Conservation (phyloP, 2,888 invertebrate genomes). For the Marronus borbonicus region DNA sequence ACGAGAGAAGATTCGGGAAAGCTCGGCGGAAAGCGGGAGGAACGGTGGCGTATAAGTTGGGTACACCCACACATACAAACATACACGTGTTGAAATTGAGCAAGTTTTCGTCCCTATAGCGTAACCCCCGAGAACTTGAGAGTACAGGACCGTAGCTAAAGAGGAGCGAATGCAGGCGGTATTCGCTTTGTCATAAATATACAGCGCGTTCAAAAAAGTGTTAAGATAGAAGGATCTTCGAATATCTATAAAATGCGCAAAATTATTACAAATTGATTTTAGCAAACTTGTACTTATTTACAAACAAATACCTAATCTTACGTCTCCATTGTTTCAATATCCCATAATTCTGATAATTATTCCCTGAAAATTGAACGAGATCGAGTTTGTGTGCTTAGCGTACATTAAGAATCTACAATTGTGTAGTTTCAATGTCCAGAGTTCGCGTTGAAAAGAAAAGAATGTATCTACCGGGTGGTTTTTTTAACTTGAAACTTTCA, state of each 20-base stretch:
- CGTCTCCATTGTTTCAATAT: too few relatives aligned
- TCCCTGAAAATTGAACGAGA: too few relatives aligned
- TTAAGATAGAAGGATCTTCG: neutral
- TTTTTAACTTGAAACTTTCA: too few relatives aligned
- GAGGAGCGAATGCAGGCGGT: neutral
- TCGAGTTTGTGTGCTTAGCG: too few relatives aligned
- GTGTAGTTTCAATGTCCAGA: neutral
- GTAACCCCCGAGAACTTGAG: neutral
- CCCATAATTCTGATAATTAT: too few relatives aligned
- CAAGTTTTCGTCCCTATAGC: conserved; percentile 9
- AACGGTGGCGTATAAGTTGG: neutral
- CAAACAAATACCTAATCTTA: too few relatives aligned
- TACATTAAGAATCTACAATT: too few relatives aligned
- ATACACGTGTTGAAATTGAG: conserved; percentile 12
- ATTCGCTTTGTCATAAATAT: neutral
- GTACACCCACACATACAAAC: too few relatives aligned
- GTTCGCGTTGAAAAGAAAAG: neutral
- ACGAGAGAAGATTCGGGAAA: neutral
- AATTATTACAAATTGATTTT: neutral
- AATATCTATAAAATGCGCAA: neutral
- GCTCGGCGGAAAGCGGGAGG: neutral
- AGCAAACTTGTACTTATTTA: neutral
- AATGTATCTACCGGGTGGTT: too few relatives aligned
- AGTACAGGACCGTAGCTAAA: neutral
- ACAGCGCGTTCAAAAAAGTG: neutral